phyloP scores from a whole-genome alignment of 2,888 invertebrate genomes.

The Muschampia plurimacula region DNA sequence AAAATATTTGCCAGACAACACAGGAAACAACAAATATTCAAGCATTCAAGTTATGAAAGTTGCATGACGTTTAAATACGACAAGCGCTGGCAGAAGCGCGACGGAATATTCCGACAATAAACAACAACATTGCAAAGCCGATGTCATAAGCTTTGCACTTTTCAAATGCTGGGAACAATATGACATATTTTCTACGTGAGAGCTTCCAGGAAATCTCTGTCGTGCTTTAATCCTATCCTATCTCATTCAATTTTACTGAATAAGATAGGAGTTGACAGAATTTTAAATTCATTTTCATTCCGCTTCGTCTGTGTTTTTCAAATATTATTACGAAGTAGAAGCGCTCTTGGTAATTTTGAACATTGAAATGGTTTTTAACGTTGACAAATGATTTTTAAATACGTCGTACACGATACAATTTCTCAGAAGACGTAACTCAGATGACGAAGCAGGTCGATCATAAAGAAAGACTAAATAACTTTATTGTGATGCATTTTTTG shows the following conservation, averaged over 20 bases:
- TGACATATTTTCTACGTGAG: conserved; percentile 30
- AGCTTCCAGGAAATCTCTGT: conserved; percentile 28
- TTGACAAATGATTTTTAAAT: not conserved
- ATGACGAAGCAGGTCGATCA: too few relatives aligned
- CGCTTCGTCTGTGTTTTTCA: conserved; percentile 25
- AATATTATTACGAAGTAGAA: conserved; percentile 6
- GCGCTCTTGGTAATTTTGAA: conserved; percentile 5
- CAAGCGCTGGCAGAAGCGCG: conserved; percentile 6
- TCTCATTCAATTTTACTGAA: conserved; percentile 35
- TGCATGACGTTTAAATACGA: conserved; percentile 27
- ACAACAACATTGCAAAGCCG: conserved; percentile 29
- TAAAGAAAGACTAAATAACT: too few relatives aligned
- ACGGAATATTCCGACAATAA: conserved; percentile 31
- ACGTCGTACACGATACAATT: too few relatives aligned
- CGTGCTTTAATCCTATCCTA: conserved; percentile 33
- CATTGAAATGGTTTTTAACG: not conserved
- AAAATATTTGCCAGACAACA: not conserved
- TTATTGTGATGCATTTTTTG: too few relatives aligned
- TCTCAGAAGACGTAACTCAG: not conserved
- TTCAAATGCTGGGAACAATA: conserved; percentile 36
- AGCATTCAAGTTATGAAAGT: conserved; percentile 10
- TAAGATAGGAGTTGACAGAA: conserved; percentile 35
- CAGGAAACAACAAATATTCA: not conserved
- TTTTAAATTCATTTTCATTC: conserved; percentile 34
- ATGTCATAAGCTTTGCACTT: conserved; percentile 38